Evolutionary conservation across 2,113 vertebrate genomes (phyloP), one percentile per base, ranked within the genome.

Genomic region (Sorex fumeus): DNA sequence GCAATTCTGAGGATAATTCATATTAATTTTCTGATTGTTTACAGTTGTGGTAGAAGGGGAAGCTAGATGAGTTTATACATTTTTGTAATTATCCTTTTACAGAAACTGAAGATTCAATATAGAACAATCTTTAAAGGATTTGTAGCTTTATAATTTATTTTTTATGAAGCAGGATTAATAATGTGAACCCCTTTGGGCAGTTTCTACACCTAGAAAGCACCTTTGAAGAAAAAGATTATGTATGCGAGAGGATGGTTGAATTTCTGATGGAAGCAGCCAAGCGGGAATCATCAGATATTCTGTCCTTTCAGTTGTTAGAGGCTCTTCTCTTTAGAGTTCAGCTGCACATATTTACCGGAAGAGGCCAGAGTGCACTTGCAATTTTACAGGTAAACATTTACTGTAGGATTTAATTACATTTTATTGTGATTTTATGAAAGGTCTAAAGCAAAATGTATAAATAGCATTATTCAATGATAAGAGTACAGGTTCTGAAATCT

Each of bases 221-320:
- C 0, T 99, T 99, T 91, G 99, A 99, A 96, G 99, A 99, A 81
- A 99, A 99, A 93, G 99, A 99, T 97, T 98, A 98, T 0, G 98
- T 99, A 1, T 99, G 99, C 81, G 98, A 97, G 2, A 98, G 99
- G 43, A 98, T 99, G 95, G 96, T 99, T 25, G 98, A 98, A 60
- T 99, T 98, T 90, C 97, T 99, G 6, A 95, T 98, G 91, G 95
- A 97, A 87, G 86, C 96, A 57, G 87, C 97, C 18, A 96, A 93
- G 8, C 64, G 28, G 30, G 97, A 93, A 19, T 78, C 97, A 84
- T 95, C 97, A 0, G 98, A 98, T 60, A 96, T 97, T 3, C 91
- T 97, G 60, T 99, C 99, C 50, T 99, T 99, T 97, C 98, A 99
- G 91, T 98, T 99, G 87, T 97, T 99, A 95, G 99, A 99, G 97